These are phyloP conservation scores for Crax fasciolata DNA, from an alignment of 2,797 vertebrate genomes.

Conservation along the genomic window DNA sequence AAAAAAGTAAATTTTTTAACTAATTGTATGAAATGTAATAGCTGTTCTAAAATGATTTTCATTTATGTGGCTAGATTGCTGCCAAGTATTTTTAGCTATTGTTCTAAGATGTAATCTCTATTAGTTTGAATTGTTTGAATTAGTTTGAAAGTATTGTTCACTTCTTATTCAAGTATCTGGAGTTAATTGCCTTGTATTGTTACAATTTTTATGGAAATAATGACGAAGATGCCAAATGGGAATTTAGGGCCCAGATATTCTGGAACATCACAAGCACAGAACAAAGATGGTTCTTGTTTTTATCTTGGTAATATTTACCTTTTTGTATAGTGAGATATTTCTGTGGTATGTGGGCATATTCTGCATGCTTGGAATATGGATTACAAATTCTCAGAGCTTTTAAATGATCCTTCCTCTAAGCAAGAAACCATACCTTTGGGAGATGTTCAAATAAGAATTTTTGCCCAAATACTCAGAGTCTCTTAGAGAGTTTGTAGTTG, in stretches of 20 bases:
- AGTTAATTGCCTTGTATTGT: background rate
- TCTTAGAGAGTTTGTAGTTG: background rate
- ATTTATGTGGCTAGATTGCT: background rate
- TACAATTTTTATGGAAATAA: background rate
- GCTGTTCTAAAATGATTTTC: slow-evolving; percentile 5
- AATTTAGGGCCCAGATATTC: background rate
- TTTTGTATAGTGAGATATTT: background rate
- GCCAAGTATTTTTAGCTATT: background rate
- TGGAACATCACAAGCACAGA: background rate
- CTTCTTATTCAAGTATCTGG: slow-evolving; percentile 9
- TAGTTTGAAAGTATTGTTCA: slow-evolving; percentile 20
- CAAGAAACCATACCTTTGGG: background rate
- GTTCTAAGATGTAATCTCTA: slow-evolving; percentile 6
- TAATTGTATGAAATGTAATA: background rate
- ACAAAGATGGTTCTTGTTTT: background rate
- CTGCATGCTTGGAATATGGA: background rate
- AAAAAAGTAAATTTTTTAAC: background rate
- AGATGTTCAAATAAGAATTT: background rate
- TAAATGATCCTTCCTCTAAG: background rate
- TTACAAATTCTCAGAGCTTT: background rate
- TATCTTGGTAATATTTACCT: background rate
- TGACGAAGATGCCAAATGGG: background rate
- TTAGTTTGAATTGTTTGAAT: background rate
- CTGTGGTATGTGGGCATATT: background rate
- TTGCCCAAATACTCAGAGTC: background rate